Evolutionary conservation across 2,888 invertebrate species (phyloP), one percentile per base, ranked within the genome.

Genomic region (Sericinus montela): DNA sequence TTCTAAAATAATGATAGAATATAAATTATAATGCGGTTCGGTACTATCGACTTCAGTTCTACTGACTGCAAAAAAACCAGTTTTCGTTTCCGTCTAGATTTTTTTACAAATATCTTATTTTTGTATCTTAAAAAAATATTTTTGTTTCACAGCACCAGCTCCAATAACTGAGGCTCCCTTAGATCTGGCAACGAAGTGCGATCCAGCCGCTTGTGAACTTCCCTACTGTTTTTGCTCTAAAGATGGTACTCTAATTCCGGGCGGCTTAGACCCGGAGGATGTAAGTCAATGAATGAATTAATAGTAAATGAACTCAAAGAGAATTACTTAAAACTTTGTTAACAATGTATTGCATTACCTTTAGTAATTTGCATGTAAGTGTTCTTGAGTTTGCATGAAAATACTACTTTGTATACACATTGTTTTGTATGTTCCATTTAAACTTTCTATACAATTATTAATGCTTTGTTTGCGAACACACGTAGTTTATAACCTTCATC

Each of bases 201-300:
- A 97, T 63, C 83, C 91, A 0, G 82, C 91, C 0, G 91, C 92
- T 53, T 98, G 97, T 72, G 84, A 89, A 56, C 88, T 98, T 62
- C 97, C 97, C 0, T 96, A 96, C 68, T 98, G 97, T 76, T 97
- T 93, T 84, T 98, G 97, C 75, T 97, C 97, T 30, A 94, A 95
- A 72, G 97, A 97, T 79, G 97, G 97, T 30, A 97, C 97, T 3
- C 74, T 92, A 53, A 95, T 97, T 61, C 97, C 97, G 7, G 96
- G 95, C 28, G 94, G 93, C 44, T 80, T 97, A 28, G 93, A 95
- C 49, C 92, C 94, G 11, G 93, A 95, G 75, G 94, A 97, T 67
- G 97, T 96, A 89, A 73, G 75, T 69, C 29, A 54, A 48, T 51
- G 40, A 42, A 35, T 32, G 39, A 45, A 49, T 25, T 53, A 38